Conservation (phyloP, 1,140 invertebrate genomes). For the Zaprionus nigranus region DNA sequence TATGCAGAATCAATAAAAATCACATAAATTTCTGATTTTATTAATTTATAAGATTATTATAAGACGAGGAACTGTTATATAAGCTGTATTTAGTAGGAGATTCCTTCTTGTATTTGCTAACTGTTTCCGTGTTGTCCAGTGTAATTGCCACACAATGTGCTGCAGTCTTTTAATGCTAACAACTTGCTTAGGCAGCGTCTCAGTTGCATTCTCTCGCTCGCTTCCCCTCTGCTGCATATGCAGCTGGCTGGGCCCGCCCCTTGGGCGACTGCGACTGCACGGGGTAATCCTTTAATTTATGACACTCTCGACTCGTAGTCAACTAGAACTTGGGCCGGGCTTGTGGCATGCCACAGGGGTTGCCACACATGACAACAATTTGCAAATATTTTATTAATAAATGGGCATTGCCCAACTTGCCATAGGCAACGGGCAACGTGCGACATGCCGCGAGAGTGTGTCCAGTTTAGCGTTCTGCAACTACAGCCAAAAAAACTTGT, state of each 20-base stretch:
- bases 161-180: constrained; percentile 74
- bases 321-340: constrained; percentile 52
- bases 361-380: constrained; percentile 80
- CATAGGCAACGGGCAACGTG: constrained; percentile 16
- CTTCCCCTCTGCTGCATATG: not conserved
- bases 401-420: constrained; percentile 70
- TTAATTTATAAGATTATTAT: not conserved
- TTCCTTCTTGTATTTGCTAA: not conserved
- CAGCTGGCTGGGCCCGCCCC: constrained; percentile 5
- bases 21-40: no score
- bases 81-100: not conserved
- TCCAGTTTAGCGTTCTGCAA: constrained; percentile 15
- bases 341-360: constrained; percentile 23
- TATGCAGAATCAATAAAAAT: no score
- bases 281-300: constrained; percentile 59
- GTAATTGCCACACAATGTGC: constrained; percentile 77
- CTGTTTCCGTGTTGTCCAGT: constrained; percentile 44
- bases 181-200: constrained; percentile 69
- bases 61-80: not conserved
- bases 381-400: constrained; percentile 83
- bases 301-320: constrained; percentile 48
- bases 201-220: constrained; percentile 11
- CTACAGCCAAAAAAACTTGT: constrained; percentile 49
- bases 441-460: constrained; percentile 1
- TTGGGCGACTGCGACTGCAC: constrained; percentile 10